Conservation (phyloP, 2,797 vertebrate genomes). For the Phataginus tetradactyla region DNA sequence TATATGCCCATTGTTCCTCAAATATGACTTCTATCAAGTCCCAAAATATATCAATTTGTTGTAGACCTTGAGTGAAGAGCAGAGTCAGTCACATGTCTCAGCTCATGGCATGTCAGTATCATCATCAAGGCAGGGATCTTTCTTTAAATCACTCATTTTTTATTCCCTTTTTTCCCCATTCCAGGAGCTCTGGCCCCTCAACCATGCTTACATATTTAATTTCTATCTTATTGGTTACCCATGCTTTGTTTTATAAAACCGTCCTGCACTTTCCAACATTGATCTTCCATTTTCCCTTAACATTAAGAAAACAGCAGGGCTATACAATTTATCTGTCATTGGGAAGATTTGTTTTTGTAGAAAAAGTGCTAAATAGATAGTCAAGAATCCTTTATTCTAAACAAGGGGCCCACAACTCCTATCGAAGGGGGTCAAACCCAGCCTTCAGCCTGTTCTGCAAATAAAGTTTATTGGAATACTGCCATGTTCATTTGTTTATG, state of each 20-base stretch:
- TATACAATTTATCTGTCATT: background rate
- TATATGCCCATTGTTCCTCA: background rate
- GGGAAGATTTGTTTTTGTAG: background rate
- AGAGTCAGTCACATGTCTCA: background rate
- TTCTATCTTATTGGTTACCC: background rate
- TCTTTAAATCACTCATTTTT: background rate
- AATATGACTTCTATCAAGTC: background rate
- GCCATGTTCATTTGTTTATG: background rate
- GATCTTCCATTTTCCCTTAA: background rate
- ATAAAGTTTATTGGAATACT: background rate
- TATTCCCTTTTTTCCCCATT: background rate
- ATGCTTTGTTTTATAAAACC: slow-evolving; percentile 6
- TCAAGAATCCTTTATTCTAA: background rate
- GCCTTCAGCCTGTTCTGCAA: background rate
- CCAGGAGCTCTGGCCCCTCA: background rate
- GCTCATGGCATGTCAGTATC: background rate
- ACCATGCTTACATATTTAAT: background rate
- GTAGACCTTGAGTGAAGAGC: background rate
- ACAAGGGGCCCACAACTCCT: background rate
- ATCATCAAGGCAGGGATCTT: background rate
- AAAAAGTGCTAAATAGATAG: background rate
- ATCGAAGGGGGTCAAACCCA: background rate
- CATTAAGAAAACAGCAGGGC: background rate
- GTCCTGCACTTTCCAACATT: background rate
- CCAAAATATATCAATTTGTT: background rate